Conservation (phyloP, 2,888 invertebrate species). For the Drosophila cognata region DNA sequence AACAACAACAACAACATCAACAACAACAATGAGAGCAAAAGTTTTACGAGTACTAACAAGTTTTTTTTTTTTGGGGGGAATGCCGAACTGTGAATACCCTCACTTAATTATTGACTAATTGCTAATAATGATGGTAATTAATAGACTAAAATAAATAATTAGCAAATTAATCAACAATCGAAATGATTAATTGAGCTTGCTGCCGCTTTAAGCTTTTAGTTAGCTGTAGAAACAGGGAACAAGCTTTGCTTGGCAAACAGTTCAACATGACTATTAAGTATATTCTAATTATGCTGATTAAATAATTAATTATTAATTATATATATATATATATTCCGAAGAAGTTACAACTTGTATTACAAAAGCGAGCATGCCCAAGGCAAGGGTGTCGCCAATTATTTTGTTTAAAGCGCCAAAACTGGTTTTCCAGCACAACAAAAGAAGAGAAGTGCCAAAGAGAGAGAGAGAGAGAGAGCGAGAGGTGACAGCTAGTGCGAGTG, state of each 20-base stretch:
- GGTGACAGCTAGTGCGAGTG: too few relatives aligned
- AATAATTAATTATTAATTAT: too few relatives aligned
- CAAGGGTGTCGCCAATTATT: constrained; percentile 7
- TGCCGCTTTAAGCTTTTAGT: not conserved
- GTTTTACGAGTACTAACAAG: constrained; percentile 19
- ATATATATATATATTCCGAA: not conserved
- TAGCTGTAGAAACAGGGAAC: not conserved
- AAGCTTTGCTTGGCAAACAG: not conserved
- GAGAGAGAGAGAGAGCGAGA: not conserved
- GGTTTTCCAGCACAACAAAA: constrained; percentile 33
- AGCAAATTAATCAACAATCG: not conserved
- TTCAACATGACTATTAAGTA: not conserved
- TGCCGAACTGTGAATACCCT: constrained; percentile 10
- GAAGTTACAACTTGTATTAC: not conserved
- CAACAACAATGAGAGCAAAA: constrained; percentile 41
- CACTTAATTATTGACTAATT: not conserved
- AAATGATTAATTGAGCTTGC: not conserved
- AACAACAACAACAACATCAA: constrained; percentile 13
- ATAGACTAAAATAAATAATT: not conserved
- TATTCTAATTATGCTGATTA: not conserved
- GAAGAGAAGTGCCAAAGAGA: constrained; percentile 1
- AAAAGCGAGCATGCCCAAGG: not conserved
- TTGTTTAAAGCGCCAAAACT: constrained; percentile 41
- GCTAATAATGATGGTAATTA: not conserved
- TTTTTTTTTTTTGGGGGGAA: not conserved